Conservation (phyloP, 2,888 invertebrate species). For the Patella caerulea region DNA sequence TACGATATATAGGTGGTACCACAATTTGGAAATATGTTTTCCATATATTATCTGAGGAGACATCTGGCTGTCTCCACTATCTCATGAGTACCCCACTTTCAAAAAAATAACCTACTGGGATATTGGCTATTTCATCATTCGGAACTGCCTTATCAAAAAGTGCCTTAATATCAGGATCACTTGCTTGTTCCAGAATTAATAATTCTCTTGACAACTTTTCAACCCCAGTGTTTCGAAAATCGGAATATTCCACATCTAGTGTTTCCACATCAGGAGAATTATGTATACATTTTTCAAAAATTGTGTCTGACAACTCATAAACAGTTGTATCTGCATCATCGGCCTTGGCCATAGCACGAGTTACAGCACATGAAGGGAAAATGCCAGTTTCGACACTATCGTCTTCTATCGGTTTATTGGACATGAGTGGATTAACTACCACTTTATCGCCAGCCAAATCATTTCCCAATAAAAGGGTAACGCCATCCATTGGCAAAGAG, state of each 20-base stretch:
- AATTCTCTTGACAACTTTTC: conserved; percentile 25
- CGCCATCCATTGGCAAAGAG: conserved; percentile 31
- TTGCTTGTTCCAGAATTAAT: conserved; percentile 33
- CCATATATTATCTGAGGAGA: conserved; percentile 15
- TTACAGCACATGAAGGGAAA: background rate
- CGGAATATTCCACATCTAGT: no score
- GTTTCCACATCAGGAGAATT: no score
- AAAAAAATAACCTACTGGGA: conserved; percentile 30
- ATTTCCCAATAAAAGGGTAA: conserved; percentile 35
- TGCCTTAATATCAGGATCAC: conserved; percentile 30
- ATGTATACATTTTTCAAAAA: no score
- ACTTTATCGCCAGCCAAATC: conserved; percentile 32
- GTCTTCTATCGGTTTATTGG: conserved; percentile 11
- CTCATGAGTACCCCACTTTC: conserved; percentile 34
- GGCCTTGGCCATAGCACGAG: background rate
- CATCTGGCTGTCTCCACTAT: conserved; percentile 21
- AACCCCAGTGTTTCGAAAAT: no score
- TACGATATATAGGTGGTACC: conserved; percentile 17
- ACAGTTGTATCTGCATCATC: no score
- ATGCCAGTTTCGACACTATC: background rate
- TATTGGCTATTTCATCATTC: conserved; percentile 21
- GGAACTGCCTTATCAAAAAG: conserved; percentile 28
- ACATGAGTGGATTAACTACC: conserved; percentile 9
- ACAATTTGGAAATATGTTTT: conserved; percentile 20
- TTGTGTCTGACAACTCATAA: no score